Evolutionary conservation across 2,113 vertebrate species (phyloP).

Genomic region (Chionis minor): DNA sequence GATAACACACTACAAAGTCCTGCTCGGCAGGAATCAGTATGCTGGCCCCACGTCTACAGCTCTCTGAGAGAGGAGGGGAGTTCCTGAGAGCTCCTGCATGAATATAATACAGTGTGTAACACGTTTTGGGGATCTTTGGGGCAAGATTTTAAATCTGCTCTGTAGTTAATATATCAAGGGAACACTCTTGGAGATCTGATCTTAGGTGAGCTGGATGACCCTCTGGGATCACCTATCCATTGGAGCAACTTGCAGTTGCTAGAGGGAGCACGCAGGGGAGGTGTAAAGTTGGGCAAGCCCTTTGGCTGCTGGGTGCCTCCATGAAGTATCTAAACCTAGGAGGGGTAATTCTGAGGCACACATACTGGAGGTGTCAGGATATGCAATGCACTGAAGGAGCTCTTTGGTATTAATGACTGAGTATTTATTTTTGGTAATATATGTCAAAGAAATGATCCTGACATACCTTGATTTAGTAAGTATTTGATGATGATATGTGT

Average conservation of each 20-base stretch:
- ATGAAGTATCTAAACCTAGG: background rate
- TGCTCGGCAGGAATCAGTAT: background rate
- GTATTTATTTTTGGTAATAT: background rate
- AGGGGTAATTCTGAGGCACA: background rate
- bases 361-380: background rate
- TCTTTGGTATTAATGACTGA: background rate
- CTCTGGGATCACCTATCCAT: background rate
- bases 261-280: background rate
- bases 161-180: background rate
- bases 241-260: background rate
- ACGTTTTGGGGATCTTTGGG: background rate
- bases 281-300: background rate
- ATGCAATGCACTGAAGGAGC: background rate
- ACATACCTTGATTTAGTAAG: background rate
- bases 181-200: background rate
- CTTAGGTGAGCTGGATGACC: background rate
- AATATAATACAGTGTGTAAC: background rate
- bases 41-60: background rate
- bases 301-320: background rate
- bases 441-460: background rate
- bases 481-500: background rate
- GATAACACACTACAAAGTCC: background rate
- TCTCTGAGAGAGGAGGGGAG: background rate
- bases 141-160: background rate
- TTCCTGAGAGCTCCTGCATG: background rate